Base-by-base conservation (phyloP, 1,140 invertebrate genomes). In the Drosophila neocordata region DNA sequence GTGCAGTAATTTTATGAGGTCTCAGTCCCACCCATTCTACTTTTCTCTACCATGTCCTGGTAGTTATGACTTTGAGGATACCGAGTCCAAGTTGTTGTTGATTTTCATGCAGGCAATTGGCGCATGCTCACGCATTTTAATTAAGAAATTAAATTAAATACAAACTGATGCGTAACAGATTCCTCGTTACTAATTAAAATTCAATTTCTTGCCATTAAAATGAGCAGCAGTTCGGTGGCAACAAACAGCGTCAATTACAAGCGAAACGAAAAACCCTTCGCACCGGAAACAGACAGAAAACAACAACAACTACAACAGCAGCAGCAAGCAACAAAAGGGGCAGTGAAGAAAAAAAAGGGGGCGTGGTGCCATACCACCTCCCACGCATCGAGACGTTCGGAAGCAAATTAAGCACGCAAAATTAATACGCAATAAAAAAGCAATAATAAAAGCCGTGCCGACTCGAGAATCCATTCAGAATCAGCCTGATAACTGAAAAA, bases 61-160 rank as follows among this genome's bases (percentile, higher is more conserved):
- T 18, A 22, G 15, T 13, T 18, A 41, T 44, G 37, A 18, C 27
- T 37, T n/a, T 15, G 53, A 65, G 41, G 15, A 44, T 44, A 18
- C 7, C 41, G 15, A 44, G 41, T 44, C 15, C 13, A 44, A 44
- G 65, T 66, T 66, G 52, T 81, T 66, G 52, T 77, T 87, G 81
- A 64, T 77, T 84, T 87, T 84, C 81, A 85, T 82, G 78, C 82
- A 58, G 79, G 48, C 41, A 18, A 48, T 48, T 48, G 41, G 41
- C 41, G 83, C 83, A 88, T 88, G 83, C 73, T 65, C 65, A 61
- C 84, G 83, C 83, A 88, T 88, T 88, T 89, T 88, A 88, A 88
- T 88, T 89, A 88, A 88, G 83, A 89, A 88, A 88, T 88, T 88
- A 88, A 88, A 88, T 88, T 88, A 89, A 79, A 88, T 83, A 83